Evolutionary conservation across 2,888 invertebrate genomes (phyloP).

Genomic region (Sinelater perroti): DNA sequence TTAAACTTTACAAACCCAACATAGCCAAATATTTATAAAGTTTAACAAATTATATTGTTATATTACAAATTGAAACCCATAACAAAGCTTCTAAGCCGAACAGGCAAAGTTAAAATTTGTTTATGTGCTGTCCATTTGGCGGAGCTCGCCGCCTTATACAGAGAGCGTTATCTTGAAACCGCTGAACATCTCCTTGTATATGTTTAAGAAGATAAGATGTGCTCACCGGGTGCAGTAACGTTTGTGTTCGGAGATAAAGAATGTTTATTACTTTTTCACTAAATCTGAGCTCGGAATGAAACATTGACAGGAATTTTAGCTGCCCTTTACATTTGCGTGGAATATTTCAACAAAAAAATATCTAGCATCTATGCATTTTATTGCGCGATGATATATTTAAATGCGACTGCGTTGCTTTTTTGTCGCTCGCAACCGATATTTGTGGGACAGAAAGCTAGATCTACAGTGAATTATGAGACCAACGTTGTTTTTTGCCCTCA

Average conservation of each 20-base stretch:
- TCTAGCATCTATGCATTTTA: constrained; percentile 32
- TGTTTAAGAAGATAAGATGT: constrained; percentile 47
- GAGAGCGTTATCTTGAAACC: constrained; percentile 39
- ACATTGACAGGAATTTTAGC: constrained; percentile 32
- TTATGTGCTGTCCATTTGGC: constrained; percentile 40
- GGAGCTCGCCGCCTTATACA: constrained; percentile 32
- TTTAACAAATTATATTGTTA: no score
- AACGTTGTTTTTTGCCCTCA: constrained; percentile 26
- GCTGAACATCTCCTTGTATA: constrained; percentile 45
- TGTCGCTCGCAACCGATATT: constrained; percentile 27
- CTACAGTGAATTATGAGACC: constrained; percentile 35
- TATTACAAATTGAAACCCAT: no score
- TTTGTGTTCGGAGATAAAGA: constrained; percentile 37
- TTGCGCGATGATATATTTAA: constrained; percentile 34
- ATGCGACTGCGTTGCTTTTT: constrained; percentile 29
- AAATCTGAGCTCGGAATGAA: constrained; percentile 32
- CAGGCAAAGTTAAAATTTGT: no score
- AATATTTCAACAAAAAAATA: constrained; percentile 28
- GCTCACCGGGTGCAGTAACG: constrained; percentile 39
- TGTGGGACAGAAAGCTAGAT: constrained; percentile 26
- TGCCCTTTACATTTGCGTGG: constrained; percentile 23
- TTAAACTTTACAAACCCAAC: no score
- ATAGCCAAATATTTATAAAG: no score
- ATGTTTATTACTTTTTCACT: constrained; percentile 40
- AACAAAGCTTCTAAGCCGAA: no score